Conservation (phyloP, 2,113 vertebrate genomes). For the Scolopax mira region DNA sequence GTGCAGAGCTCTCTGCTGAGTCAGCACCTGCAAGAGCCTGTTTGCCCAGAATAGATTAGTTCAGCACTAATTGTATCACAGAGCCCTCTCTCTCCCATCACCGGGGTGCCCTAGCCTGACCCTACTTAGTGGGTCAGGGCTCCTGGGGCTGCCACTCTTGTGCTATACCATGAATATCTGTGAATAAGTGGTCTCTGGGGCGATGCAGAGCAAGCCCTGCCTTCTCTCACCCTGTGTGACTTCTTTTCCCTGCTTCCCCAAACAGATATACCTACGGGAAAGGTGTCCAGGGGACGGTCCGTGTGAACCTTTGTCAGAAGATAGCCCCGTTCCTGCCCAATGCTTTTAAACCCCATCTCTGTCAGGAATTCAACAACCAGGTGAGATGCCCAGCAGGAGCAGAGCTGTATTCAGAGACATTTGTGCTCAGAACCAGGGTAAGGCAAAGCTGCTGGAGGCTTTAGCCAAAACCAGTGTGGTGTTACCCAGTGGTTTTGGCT, state of each 20-base stretch:
- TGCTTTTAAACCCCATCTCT: not conserved
- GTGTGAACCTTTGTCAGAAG: conserved; percentile 54
- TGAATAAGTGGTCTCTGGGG: not conserved
- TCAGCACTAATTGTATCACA: not conserved
- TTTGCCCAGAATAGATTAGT: not conserved
- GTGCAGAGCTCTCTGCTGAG: not conserved
- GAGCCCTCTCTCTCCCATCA: not conserved
- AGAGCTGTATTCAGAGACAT: fast-evolving
- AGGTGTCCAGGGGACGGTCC: not conserved
- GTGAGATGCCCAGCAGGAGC: conserved; percentile 26
- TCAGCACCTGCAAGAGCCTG: not conserved
- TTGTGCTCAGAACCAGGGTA: not conserved
- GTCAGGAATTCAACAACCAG: conserved; percentile 1
- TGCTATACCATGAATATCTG: fast-evolving
- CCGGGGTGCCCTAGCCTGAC: not conserved
- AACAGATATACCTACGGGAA: conserved; percentile 58
- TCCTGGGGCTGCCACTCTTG: not conserved
- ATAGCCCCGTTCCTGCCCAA: not conserved
- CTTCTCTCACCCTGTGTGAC: not conserved
- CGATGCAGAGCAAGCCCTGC: not conserved
- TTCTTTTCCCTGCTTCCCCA: not conserved
- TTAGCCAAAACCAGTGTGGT: not conserved
- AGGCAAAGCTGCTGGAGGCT: not conserved
- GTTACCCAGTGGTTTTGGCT: not conserved
- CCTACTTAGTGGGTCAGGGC: not conserved